These are phyloP conservation scores for Ariopsis seemanni DNA, from an alignment of 2,113 vertebrate genomes.

Conservation along the genomic window DNA sequence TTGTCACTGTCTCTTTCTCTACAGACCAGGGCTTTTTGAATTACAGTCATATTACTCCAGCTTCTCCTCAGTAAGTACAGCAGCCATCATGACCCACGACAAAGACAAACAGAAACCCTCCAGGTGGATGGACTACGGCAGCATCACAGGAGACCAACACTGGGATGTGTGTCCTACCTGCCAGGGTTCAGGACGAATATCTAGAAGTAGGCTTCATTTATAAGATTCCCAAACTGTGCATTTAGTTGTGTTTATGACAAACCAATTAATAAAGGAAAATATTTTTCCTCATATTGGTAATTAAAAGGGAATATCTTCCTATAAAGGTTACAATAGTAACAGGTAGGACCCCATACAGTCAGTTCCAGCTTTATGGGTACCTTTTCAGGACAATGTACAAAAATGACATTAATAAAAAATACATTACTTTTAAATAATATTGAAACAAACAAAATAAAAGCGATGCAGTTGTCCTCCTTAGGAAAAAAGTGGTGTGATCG, in stretches of 20 bases:
- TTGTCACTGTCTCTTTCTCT: constrained; percentile 8
- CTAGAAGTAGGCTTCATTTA: constrained; percentile 65
- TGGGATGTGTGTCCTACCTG: constrained; percentile 78
- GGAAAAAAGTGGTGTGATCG: not conserved
- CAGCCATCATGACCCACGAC: constrained; percentile 42
- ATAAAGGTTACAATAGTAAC: not conserved
- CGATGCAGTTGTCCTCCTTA: not conserved
- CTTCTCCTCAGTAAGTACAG: constrained; percentile 22
- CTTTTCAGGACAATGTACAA: not conserved
- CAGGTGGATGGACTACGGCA: constrained; percentile 60
- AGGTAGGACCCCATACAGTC: not conserved
- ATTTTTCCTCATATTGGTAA: not conserved
- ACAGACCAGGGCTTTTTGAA: not conserved
- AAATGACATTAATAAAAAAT: not conserved
- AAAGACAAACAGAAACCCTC: constrained; percentile 34
- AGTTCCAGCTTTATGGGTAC: not conserved
- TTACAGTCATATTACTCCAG: constrained; percentile 26
- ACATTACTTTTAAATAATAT: not conserved
- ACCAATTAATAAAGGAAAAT: not conserved
- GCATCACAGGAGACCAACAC: constrained; percentile 12
- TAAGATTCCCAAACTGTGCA: not conserved
- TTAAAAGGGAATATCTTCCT: not conserved
- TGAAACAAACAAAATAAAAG: not conserved
- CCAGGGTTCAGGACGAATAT: constrained; percentile 80
- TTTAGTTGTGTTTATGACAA: not conserved